Evolutionary conservation across 2,113 vertebrate species (phyloP).

Genomic region (Ellobius talpinus): DNA sequence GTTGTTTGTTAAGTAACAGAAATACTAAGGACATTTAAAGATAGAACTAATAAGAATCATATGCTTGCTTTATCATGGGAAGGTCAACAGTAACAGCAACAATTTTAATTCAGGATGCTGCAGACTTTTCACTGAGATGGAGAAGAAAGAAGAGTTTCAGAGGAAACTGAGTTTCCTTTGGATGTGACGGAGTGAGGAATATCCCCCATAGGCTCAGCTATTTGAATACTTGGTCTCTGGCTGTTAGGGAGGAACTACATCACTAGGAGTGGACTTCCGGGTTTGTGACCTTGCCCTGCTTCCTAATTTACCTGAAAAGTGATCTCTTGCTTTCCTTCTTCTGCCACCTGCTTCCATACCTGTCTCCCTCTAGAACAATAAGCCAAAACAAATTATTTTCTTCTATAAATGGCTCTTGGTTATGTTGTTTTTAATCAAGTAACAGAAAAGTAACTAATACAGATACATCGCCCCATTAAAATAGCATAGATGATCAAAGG

Average conservation of each 20-base stretch:
- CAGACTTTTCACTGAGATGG: background rate
- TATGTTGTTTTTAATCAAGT: background rate
- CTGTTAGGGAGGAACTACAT: background rate
- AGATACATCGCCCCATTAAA: background rate
- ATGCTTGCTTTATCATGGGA: background rate
- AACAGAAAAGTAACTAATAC: background rate
- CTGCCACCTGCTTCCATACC: background rate
- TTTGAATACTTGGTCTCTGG: background rate
- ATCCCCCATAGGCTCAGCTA: background rate
- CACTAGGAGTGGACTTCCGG: background rate
- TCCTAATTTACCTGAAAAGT: background rate
- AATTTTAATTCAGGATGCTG: background rate
- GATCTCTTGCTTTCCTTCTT: background rate
- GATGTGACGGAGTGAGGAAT: background rate
- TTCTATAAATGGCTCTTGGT: background rate
- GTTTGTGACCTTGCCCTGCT: background rate
- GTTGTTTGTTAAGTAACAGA: background rate
- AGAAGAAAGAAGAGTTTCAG: background rate
- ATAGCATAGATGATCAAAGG: background rate
- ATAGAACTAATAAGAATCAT: background rate
- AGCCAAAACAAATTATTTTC: background rate
- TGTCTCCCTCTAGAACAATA: background rate
- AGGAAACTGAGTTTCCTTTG: background rate
- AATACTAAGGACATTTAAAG: background rate
- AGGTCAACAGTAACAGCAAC: background rate